These are phyloP conservation scores for Leptopilina boulardi DNA, from an alignment of 1,140 invertebrate genomes.

Conservation along the genomic window DNA sequence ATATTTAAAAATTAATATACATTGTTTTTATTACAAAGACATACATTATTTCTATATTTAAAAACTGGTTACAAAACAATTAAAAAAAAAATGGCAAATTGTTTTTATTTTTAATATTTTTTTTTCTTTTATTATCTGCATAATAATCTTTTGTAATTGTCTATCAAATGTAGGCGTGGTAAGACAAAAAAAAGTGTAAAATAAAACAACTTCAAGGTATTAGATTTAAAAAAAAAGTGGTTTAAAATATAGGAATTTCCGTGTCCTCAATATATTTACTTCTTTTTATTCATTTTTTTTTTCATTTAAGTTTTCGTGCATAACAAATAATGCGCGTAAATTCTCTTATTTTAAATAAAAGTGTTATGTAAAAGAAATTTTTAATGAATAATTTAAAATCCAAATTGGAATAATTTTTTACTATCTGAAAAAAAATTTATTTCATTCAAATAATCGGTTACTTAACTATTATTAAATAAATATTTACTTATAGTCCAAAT, in stretches of 20 bases:
- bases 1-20: not conserved
- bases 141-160: not conserved
- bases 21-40: not conserved
- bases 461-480: no score
- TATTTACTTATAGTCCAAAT: no score
- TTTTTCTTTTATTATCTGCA: not conserved
- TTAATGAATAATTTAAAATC: no score
- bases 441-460: no score
- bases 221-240: not conserved
- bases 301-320: no score
- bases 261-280: not conserved
- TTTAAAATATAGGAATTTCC: not conserved
- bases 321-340: no score
- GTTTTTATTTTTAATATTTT: no score
- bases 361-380: no score
- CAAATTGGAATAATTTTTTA: no score
- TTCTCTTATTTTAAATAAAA: no score
- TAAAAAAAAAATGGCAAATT: not conserved
- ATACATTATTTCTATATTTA: not conserved
- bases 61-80: slow-evolving; percentile 4
- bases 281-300: not conserved
- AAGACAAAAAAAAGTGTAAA: not conserved
- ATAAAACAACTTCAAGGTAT: slow-evolving; percentile 5
- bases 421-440: no score
- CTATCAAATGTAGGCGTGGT: not conserved